Base-by-base conservation (phyloP, 2,888 invertebrate genomes). In the Andrena trimmerana region DNA sequence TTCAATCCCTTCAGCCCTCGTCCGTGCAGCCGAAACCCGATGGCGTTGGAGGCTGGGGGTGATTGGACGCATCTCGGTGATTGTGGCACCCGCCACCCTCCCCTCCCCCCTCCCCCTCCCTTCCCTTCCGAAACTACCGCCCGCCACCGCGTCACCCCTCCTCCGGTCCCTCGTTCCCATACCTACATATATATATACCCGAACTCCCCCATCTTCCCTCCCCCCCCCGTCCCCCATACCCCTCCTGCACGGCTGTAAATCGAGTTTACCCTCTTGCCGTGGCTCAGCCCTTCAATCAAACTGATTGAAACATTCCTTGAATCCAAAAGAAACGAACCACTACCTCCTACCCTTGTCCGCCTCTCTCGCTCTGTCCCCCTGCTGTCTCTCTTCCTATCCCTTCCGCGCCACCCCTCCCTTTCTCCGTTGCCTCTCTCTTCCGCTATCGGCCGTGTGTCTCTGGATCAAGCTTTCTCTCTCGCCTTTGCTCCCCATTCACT, bases 271-370 rank as follows among this genome's bases (percentile, higher is more conserved):
- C 94, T 93, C 94, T 94, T 93, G 93, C 94, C 92, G 92, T 92
- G 90, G 92, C 92, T 92, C 93, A 93, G 93, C 93, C 94, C 94
- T 94, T 94, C 94, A 94, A 94, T 94, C 94, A 94, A 94, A 94
- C 93, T 94, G 94, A 94, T 94, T 94, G 94, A 94, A 94, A 94
- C 94, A 94, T 94, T 94, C 93, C 93, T 94, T 94, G 94, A 94
- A 94, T 94, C 93, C 93, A 93, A 94, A 94, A 94, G 93, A 94
- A 93, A 94, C 94, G 93, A 93, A 92, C 91, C 92, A 90, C 89
- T 89, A 86, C 89, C 86, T 73, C 75, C 85, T 81, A 86, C 77
- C 78, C 84, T 83, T 86, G 57, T 74, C 74, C 27, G 20, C 63
- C 78, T 69, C 57, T 65, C 68, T 36, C 27, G 33, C 42, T 48